These are phyloP conservation scores for Meloidogyne hapla DNA, from an alignment of 1,140 invertebrate species.

Conservation along the genomic window DNA sequence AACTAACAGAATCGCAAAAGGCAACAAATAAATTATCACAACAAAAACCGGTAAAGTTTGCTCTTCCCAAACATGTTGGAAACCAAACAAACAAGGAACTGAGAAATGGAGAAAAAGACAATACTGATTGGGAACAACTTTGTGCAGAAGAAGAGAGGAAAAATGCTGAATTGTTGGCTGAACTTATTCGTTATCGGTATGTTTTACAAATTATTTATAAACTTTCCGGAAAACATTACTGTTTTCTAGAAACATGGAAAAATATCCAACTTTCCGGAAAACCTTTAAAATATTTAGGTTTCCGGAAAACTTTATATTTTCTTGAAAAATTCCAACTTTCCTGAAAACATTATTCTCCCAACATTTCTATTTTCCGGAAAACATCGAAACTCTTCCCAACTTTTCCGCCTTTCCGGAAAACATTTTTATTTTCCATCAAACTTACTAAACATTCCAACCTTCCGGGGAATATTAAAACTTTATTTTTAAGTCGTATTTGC, in stretches of 20 bases:
- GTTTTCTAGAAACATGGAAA: background rate
- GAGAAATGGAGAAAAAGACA: constrained; percentile 11
- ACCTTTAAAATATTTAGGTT: background rate
- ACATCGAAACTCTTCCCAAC: background rate
- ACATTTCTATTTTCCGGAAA: background rate
- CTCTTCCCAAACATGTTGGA: background rate
- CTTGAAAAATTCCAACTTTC: background rate
- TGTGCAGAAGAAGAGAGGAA: constrained; percentile 27
- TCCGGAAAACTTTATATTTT: background rate
- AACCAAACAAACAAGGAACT: constrained; percentile 1
- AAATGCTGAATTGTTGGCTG: constrained; percentile 27
- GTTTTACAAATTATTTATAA: background rate
- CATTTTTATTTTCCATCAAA: background rate
- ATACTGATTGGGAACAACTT: constrained; percentile 5
- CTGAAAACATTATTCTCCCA: background rate
- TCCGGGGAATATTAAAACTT: background rate
- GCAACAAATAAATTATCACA: constrained; percentile 18
- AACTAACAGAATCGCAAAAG: constrained; percentile 7
- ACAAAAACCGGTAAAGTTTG: background rate
- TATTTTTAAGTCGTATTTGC: constrained; percentile 10
- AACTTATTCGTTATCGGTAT: constrained; percentile 34
- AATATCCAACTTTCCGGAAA: too few species aligned
- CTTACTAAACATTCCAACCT: background rate
- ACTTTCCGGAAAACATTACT: background rate
- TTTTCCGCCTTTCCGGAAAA: background rate